A percentile compares a stretch with the other conserved stretches of the same genome.
Evolutionary conservation across 2,797 vertebrate species (phyloP).

Genomic region (Paratrypauchen microcephalus): DNA sequence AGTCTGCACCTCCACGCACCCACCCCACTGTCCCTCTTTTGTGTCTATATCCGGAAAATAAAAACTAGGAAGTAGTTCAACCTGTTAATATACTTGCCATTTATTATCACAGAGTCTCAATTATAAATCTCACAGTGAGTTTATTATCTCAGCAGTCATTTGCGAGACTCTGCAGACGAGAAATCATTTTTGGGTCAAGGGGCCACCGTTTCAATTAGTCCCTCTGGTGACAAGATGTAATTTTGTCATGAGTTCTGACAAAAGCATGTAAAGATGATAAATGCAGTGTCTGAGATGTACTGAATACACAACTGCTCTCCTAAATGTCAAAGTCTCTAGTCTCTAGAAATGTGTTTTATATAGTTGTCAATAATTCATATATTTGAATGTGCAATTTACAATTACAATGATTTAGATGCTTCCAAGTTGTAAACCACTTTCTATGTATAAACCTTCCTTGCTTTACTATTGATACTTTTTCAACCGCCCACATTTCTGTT

Average conservation of each 20-base stretch:
- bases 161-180: conserved; percentile 41
- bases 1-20: conserved; percentile 52
- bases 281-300: conserved; percentile 21
- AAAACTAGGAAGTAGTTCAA: conserved; percentile 69
- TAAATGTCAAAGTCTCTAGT: conserved; percentile 33
- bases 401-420: not conserved
- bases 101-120: conserved; percentile 60
- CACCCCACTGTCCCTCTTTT: conserved; percentile 34
- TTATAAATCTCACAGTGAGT: conserved; percentile 53
- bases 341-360: conserved; percentile 23
- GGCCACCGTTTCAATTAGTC: conserved; percentile 58
- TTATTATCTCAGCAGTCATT: conserved; percentile 58
- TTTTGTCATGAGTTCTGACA: conserved; percentile 33
- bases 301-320: conserved; percentile 32
- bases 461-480: too few relatives aligned
- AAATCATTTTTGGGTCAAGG: conserved; percentile 60
- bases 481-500: too few relatives aligned
- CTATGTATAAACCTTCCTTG: too few relatives aligned
- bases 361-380: conserved; percentile 31
- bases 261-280: conserved; percentile 43
- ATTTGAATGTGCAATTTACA: conserved; percentile 12
- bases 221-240: conserved; percentile 35
- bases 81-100: conserved; percentile 62
- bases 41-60: conserved; percentile 56
- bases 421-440: too few relatives aligned